These are phyloP conservation scores for Ivindomyrus marchei DNA, from an alignment of 2,113 vertebrate species.

Conservation along the genomic window DNA sequence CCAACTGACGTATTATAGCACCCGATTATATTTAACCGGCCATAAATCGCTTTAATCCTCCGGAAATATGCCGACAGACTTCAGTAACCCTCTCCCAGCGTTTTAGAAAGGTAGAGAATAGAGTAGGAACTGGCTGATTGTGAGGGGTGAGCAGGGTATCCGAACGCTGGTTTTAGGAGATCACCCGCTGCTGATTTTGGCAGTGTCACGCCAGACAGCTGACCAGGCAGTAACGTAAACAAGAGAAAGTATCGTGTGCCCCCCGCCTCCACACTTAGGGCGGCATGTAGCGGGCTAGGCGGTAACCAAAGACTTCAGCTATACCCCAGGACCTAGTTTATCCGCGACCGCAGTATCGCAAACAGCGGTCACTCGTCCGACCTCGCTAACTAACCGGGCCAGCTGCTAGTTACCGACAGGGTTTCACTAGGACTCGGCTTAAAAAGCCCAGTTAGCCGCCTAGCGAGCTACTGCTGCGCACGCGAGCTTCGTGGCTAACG, in stretches of 20 bases:
- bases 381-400: neutral
- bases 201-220: neutral
- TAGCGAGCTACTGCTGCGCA: neutral
- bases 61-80: neutral
- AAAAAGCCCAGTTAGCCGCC: neutral
- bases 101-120: neutral
- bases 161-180: neutral
- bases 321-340: neutral
- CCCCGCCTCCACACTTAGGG: neutral
- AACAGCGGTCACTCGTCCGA: neutral
- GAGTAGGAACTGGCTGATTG: neutral
- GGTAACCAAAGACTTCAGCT: neutral
- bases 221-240: neutral
- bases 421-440: neutral
- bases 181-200: neutral
- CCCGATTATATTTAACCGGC: neutral
- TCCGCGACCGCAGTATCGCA: neutral
- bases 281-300: neutral
- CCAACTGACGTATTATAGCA: neutral
- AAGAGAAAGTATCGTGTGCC: neutral
- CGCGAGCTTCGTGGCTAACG: neutral
- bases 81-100: neutral
- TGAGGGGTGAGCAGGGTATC: neutral
- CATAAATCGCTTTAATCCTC: neutral
- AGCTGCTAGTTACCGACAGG: neutral